Conservation (phyloP, 2,113 vertebrate genomes). For the Uria lomvia region DNA sequence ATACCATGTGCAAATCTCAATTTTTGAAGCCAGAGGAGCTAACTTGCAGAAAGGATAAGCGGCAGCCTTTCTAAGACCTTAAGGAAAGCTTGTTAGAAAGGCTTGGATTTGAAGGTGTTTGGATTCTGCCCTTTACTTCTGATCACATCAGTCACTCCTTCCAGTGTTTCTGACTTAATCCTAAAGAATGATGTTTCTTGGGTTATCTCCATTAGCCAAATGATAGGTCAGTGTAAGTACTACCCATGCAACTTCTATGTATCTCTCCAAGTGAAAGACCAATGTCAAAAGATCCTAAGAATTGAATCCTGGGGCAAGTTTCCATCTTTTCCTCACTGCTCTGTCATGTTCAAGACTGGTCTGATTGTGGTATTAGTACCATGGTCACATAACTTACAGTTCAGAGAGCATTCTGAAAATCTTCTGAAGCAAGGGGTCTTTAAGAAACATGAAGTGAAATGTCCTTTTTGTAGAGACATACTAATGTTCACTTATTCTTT, state of each 20-base stretch:
- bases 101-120: neutral
- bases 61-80: neutral
- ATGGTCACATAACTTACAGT: neutral
- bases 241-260: neutral
- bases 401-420: neutral
- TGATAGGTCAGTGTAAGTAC: neutral
- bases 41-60: neutral
- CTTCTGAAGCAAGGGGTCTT: neutral
- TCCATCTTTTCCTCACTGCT: neutral
- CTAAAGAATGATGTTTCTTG: neutral
- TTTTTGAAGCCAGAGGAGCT: neutral
- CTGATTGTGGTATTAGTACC: neutral
- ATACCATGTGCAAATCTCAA: fast-evolving
- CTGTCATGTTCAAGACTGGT: neutral
- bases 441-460: neutral
- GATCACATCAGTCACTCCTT: neutral
- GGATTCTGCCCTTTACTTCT: neutral
- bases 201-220: neutral
- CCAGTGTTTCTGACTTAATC: neutral
- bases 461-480: neutral
- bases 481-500: neutral
- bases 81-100: neutral
- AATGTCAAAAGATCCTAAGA: neutral
- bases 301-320: neutral
- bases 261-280: neutral